Percentiles rank a stretch among this genome's conserved stretches.
Evolutionary conservation across 2,113 vertebrate species (phyloP).

Genomic region (Syngnathus floridae): DNA sequence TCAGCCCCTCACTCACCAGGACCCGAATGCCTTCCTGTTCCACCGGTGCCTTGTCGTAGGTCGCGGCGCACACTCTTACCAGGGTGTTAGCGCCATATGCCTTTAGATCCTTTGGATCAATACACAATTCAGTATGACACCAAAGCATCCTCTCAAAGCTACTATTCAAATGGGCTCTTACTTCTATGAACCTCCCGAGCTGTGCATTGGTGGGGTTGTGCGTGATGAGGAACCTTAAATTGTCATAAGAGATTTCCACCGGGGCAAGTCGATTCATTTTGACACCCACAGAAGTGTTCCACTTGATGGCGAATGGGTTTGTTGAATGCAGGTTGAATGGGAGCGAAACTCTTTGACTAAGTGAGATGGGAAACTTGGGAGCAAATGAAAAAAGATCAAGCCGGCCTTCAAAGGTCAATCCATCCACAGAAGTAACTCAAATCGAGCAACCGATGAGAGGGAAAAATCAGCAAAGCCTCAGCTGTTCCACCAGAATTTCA

Average conservation of each 20-base stretch:
- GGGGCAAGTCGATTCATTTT: slow-evolving; percentile 98
- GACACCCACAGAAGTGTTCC: slow-evolving; percentile 45
- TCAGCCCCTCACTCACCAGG: slow-evolving; percentile 73
- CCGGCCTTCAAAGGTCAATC: slow-evolving; percentile 52
- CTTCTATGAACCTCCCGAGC: slow-evolving; percentile 93
- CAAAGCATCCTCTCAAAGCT: neutral
- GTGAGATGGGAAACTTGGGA: neutral
- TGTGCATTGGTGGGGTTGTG: slow-evolving; percentile 97
- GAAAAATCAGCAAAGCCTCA: slow-evolving; percentile 25
- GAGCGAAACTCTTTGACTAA: neutral
- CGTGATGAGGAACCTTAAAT: slow-evolving; percentile 93
- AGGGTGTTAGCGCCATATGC: slow-evolving; percentile 87
- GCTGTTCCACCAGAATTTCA: slow-evolving; percentile 48
- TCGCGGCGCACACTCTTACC: slow-evolving; percentile 92
- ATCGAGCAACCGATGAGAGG: slow-evolving; percentile 14
- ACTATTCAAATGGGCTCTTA: slow-evolving; percentile 39
- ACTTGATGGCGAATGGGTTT: slow-evolving; percentile 11
- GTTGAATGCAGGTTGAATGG: slow-evolving; percentile 12
- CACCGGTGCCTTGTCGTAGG: slow-evolving; percentile 90
- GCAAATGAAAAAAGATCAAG: slow-evolving; percentile 27
- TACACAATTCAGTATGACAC: neutral
- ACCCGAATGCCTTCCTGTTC: slow-evolving; percentile 94
- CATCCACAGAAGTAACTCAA: slow-evolving; percentile 49
- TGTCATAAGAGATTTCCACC: slow-evolving; percentile 90
- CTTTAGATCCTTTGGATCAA: slow-evolving; percentile 81